Evolutionary conservation across 2,797 vertebrate genomes (phyloP).

Genomic region (Hyperoplus immaculatus): DNA sequence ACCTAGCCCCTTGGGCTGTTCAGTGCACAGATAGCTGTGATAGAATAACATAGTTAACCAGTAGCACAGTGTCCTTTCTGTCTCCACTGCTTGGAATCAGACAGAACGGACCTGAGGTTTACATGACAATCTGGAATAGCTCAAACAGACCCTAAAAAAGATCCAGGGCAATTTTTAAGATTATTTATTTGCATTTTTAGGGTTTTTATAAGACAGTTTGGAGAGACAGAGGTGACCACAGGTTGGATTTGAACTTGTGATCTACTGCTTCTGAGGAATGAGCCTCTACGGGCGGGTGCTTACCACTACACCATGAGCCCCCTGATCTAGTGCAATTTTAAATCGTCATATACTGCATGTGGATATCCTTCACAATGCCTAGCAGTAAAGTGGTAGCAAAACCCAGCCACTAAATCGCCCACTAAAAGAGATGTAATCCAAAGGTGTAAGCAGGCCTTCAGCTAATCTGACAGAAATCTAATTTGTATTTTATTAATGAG

Average conservation of each 20-base stretch:
- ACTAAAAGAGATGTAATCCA: background rate
- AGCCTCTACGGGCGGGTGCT: too few relatives aligned
- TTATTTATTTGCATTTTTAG: too few relatives aligned
- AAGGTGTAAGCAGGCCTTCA: background rate
- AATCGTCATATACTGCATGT: background rate
- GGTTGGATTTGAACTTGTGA: too few relatives aligned
- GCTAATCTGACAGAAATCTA: constrained; percentile 20
- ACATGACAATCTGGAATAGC: constrained; percentile 31
- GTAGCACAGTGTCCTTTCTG: constrained; percentile 46
- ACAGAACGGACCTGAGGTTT: constrained; percentile 51
- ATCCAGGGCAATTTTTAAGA: background rate
- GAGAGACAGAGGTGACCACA: too few relatives aligned
- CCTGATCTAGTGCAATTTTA: background rate
- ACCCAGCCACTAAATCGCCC: background rate
- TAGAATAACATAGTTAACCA: constrained; percentile 61
- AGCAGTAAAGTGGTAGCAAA: background rate
- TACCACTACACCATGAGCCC: too few relatives aligned
- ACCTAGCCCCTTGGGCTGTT: constrained; percentile 41
- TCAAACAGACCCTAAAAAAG: constrained; percentile 5
- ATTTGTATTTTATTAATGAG: constrained; percentile 35
- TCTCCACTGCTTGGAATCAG: constrained; percentile 59
- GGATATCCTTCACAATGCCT: background rate
- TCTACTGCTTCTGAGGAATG: too few relatives aligned
- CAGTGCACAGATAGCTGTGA: constrained; percentile 55
- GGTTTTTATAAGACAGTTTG: too few relatives aligned